Conservation (phyloP, 1,140 invertebrate genomes). For the Drosophila bocki region DNA sequence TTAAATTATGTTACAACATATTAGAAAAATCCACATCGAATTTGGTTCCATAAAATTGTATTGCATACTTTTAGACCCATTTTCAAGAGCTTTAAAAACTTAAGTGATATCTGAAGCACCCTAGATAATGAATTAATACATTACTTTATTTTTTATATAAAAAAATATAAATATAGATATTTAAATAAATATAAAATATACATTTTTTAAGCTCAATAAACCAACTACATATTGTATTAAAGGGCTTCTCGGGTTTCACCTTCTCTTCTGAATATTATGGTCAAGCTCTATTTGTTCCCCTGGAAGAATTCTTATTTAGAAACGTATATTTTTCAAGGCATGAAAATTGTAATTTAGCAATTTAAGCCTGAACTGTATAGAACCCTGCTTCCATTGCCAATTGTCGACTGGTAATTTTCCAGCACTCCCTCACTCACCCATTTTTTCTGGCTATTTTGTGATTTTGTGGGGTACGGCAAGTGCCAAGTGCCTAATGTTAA, state of each 20-base stretch:
- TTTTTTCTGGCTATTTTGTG: constrained; percentile 49
- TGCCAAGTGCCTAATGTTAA: constrained; percentile 47
- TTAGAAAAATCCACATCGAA: no score
- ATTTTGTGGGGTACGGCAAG: constrained; percentile 42
- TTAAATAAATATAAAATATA: neutral
- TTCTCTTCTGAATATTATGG: neutral
- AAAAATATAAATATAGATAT: neutral
- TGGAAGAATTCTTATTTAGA: no score
- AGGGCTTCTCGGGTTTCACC: no score
- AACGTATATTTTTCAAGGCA: neutral
- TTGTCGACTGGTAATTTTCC: constrained; percentile 41
- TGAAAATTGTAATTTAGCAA: neutral
- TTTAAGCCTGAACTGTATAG: neutral
- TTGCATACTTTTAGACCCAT: no score
- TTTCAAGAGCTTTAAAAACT: no score
- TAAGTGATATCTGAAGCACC: no score
- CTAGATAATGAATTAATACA: neutral
- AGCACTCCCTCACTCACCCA: constrained; percentile 54
- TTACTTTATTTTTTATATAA: neutral
- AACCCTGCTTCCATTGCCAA: constrained; percentile 48
- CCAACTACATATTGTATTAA: neutral
- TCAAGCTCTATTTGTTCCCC: neutral
- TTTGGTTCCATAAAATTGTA: no score
- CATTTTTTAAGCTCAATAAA: neutral
- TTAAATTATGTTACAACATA: no score